A percentile compares a stretch with the other conserved stretches of the same genome.
These are phyloP conservation scores for Philhelius pedissequus DNA, from an alignment of 2,888 invertebrate genomes.

Conservation along the genomic window DNA sequence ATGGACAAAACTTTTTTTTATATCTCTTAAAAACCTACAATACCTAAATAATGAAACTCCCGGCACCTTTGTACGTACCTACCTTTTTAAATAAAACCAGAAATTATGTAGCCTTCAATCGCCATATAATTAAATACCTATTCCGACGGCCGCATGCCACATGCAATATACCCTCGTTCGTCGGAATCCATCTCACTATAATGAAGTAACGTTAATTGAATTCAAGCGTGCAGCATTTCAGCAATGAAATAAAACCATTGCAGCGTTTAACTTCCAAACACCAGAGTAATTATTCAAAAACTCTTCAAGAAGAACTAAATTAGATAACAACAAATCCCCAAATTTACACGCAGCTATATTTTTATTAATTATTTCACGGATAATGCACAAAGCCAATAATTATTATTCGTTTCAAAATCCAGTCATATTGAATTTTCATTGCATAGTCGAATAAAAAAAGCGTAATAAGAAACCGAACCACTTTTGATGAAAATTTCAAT, in stretches of 20 bases:
- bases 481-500: neutral
- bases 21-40: too few species aligned
- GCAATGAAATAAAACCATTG: conserved; percentile 1
- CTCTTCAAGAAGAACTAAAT: neutral
- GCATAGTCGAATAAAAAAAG: neutral
- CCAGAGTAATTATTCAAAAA: conserved; percentile 13
- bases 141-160: neutral
- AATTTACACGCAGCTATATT: conserved; percentile 22
- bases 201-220: conserved; percentile 37
- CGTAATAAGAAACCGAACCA: conserved; percentile 4
- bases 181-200: neutral
- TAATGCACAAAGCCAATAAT: conserved; percentile 22
- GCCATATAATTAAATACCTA: neutral
- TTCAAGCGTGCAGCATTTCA: conserved; percentile 33
- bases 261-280: conserved; percentile 1
- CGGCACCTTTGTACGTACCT: too few species aligned
- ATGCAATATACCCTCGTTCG: neutral
- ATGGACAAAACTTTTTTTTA: too few species aligned
- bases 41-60: too few species aligned
- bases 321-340: neutral
- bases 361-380: conserved; percentile 10
- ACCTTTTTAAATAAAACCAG: neutral
- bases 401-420: conserved; percentile 29
- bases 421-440: conserved; percentile 1
- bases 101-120: neutral